Evolutionary conservation across 92 coral and sea anemone genomes (phyloP).

Genomic region (Heteractis magnifica): DNA sequence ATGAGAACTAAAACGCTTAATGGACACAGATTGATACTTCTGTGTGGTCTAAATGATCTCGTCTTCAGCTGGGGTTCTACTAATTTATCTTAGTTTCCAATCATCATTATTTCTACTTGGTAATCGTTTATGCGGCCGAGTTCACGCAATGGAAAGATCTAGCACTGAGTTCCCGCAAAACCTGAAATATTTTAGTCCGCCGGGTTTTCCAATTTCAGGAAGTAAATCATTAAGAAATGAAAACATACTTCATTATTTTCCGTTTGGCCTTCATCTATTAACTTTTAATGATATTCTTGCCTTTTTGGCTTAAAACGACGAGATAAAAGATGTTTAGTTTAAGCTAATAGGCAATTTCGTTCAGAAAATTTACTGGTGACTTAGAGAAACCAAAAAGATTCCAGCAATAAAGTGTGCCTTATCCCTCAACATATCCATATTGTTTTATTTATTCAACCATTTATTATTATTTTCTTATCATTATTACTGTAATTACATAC

Average conservation of each 20-base stretch:
- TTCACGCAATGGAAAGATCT: background rate
- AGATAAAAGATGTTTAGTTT: too few species aligned
- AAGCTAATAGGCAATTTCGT: too few species aligned
- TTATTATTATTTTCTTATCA: too few species aligned
- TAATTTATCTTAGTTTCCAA: constrained; percentile 27
- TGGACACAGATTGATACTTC: background rate
- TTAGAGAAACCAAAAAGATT: too few species aligned
- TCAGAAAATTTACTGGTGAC: too few species aligned
- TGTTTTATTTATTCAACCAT: too few species aligned
- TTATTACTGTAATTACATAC: too few species aligned
- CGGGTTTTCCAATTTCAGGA: background rate
- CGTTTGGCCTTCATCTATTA: background rate
- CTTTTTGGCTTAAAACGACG: background rate
- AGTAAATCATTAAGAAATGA: background rate
- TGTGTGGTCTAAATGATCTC: background rate
- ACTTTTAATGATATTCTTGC: background rate
- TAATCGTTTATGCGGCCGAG: background rate
- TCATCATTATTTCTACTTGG: background rate
- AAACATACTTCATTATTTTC: background rate
- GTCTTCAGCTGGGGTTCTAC: constrained; percentile 16
- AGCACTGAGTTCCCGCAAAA: background rate
- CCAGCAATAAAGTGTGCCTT: too few species aligned
- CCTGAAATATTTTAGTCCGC: background rate
- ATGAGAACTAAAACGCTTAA: background rate
- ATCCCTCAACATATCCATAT: too few species aligned